Evolutionary conservation across 2,888 invertebrate species (phyloP).

Genomic region (Liposcelis brunnea): DNA sequence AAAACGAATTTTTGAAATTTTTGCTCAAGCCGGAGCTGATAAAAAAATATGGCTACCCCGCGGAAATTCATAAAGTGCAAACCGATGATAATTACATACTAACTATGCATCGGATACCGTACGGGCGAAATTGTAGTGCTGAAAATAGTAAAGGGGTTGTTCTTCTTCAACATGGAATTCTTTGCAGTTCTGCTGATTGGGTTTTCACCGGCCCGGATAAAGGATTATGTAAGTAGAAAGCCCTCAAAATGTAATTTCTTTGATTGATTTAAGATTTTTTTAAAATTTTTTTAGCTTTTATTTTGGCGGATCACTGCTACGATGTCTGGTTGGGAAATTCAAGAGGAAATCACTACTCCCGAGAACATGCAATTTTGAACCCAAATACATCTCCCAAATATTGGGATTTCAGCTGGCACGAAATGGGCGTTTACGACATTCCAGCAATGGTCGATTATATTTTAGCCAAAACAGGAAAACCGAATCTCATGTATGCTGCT

Average conservation of each 20-base stretch:
- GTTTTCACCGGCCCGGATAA: conserved; percentile 19
- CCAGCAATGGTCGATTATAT: conserved; percentile 41
- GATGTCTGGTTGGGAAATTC: conserved; percentile 72
- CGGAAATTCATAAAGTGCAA: conserved; percentile 40
- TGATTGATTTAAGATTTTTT: too few species aligned
- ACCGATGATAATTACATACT: conserved; percentile 70
- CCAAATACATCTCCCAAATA: conserved; percentile 32
- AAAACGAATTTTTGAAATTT: too few species aligned
- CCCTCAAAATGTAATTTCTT: too few species aligned
- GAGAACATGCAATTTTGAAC: conserved; percentile 32
- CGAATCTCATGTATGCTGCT: conserved; percentile 35
- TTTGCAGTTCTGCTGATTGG: conserved; percentile 20
- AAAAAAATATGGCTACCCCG: conserved; percentile 41
- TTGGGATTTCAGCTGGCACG: conserved; percentile 43
- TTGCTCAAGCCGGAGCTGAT: conserved; percentile 30
- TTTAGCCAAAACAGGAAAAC: conserved; percentile 27
- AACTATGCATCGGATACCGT: conserved; percentile 54
- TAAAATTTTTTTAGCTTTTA: conserved; percentile 10
- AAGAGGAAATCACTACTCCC: conserved; percentile 52
- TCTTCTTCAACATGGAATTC: conserved; percentile 25
- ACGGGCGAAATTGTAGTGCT: conserved; percentile 26
- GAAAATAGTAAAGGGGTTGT: conserved; percentile 19
- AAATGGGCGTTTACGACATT: conserved; percentile 40
- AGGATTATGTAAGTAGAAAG: conserved; percentile 18
- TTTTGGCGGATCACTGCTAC: conserved; percentile 47